Evolutionary conservation across 1,140 invertebrate genomes (phyloP), one percentile per base, ranked within the genome.

Genomic region (Pemphigus obesinymphae): DNA sequence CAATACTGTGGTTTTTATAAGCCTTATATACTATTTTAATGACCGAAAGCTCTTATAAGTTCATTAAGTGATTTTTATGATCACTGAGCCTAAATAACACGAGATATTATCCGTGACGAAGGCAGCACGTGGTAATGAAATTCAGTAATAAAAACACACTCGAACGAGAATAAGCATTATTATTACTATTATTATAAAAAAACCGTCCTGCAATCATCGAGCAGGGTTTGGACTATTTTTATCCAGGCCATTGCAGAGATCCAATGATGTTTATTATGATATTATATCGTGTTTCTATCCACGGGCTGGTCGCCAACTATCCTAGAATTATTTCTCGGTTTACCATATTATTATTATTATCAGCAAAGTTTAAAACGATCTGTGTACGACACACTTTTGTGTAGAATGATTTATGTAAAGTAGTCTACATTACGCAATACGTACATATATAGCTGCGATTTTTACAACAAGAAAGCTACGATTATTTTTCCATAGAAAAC

Each of bases 181-280:
- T 78, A 26, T 78, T 78, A 78, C 17, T 43, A 43, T 63, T 63
- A 78, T 45, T 45, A n/a, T n/a, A n/a, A 45, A 45, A 78, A 58
- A 78, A 29, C 11, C 76, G 20, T 80, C 76, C 17, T 34, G 50
- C n/a, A 20, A 37, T 78, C 73, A 43, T 43, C 53, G n/a, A n/a
- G 53, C 26, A 40, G 37, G 61, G 55, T 29, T 10, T 43, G 76
- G 37, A 61, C 76, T 80, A 80, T 80, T 80, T 80, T 80, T 80
- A 80, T 80, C 76, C 76, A 31, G 55, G 48, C 76, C 76, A 43
- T 37, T 63, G 76, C 76, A 80, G 76, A 63, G 76, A 61, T 61
- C n/a, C 55, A 43, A 80, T 63, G 37, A 61, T 61, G 76, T 80
- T 61, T 63, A 63, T 80, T 61, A 80, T 43, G 34, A 40, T 63